Evolutionary conservation across 2,797 vertebrate genomes (phyloP).

Genomic region (Phoeniculus purpureus): DNA sequence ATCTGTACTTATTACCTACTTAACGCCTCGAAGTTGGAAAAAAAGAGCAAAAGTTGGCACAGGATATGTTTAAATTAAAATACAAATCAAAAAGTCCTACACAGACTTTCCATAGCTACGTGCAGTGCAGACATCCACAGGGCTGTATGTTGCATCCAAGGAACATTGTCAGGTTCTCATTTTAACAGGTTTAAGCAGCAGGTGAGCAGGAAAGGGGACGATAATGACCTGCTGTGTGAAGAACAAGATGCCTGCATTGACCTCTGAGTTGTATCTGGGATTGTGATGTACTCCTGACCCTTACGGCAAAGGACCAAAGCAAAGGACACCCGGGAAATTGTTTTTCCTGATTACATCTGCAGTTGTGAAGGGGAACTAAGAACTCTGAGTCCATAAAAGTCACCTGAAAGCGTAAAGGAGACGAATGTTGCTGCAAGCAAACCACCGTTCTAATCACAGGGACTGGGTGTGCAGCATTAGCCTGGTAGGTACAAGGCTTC

Average conservation of each 20-base stretch:
- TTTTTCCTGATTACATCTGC: background rate
- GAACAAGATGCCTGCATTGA: background rate
- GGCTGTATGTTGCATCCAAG: background rate
- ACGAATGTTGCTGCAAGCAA: background rate
- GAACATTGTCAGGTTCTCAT: background rate
- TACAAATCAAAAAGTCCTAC: background rate
- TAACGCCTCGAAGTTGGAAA: background rate
- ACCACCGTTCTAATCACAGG: accelerated
- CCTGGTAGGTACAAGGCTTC: background rate
- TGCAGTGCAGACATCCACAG: background rate
- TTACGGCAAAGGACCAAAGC: background rate
- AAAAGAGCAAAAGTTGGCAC: accelerated
- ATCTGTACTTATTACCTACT: background rate
- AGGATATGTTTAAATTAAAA: background rate
- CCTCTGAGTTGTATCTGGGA: background rate
- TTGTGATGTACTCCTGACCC: background rate
- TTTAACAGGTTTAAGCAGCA: background rate
- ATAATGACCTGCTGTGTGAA: background rate
- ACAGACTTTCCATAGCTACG: background rate
- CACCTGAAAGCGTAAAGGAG: background rate
- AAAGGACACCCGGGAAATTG: background rate
- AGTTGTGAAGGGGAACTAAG: background rate
- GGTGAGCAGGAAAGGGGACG: background rate
- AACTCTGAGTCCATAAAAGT: background rate
- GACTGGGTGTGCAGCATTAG: background rate